Evolutionary conservation across 1,140 invertebrate genomes (phyloP), one percentile per base, ranked within the genome.

Genomic region (Hypsibius dujardini): DNA sequence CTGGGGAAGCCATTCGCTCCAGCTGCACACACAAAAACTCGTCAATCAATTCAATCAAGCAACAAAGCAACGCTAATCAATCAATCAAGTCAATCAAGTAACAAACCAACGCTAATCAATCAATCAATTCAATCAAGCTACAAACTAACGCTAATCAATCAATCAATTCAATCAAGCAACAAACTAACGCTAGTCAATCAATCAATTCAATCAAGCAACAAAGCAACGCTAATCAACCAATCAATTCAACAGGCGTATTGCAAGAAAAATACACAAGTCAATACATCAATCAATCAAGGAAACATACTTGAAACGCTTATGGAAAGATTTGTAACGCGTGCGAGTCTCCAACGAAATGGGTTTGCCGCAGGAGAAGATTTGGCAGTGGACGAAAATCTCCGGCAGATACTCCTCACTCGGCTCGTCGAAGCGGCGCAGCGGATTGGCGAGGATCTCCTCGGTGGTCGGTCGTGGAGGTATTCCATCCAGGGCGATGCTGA

Each of bases 1-100:
- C 71, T 98, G 79, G 1, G 85, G 87, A 2, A 98, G 82, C 94
- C 95, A 98, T 81, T 99, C 94, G 80, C 97, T 95, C 95, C 95
- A 98, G 78, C 90, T 91, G 74, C 62, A n/a, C n/a, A n/a, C n/a
- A n/a, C n/a, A n/a, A n/a, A n/a, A n/a, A n/a, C n/a, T n/a, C n/a
- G n/a, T n/a, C n/a, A n/a, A n/a, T n/a, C n/a, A n/a, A n/a, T n/a
- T n/a, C n/a, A n/a, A n/a, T n/a, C n/a, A n/a, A n/a, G n/a, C n/a
- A n/a, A n/a, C n/a, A n/a, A n/a, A n/a, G n/a, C n/a, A n/a, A n/a
- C n/a, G n/a, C n/a, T n/a, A n/a, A n/a, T n/a, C n/a, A n/a, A n/a
- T n/a, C n/a, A n/a, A n/a, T n/a, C n/a, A n/a, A n/a, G n/a, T n/a
- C n/a, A n/a, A n/a, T n/a, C n/a, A n/a, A n/a, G n/a, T n/a, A n/a